Base-by-base conservation (phyloP, 2,113 vertebrate species). In the Brachypteracias leptosomus region DNA sequence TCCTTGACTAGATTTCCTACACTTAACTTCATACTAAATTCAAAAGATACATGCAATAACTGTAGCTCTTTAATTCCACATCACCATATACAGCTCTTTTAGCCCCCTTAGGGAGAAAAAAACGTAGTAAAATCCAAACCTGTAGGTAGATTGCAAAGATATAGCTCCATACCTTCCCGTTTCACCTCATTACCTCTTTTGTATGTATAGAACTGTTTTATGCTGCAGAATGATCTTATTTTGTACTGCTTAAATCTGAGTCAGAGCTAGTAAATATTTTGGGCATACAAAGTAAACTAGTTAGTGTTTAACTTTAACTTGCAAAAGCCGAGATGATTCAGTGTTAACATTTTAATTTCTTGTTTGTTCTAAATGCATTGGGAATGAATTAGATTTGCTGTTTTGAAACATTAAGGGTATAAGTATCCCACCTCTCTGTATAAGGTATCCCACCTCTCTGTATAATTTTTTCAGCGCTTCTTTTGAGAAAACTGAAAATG, bases 261-360 rank as follows among this genome's bases (percentile, higher is more conserved):
- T 80, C 61, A 31, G 79, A 91, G 65, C 83, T 75, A 75, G 90
- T 92, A 96, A 96, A 84, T 85, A 81, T 89, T 93, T 93, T 57
- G 95, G 73, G 88, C 66, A 7, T 14, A 5, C 59, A 55, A 71
- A 93, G 42, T 85, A 65, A 95, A 85, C 54, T 54, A 44, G 71
- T 93, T 91, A 85, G 78, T 25, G 78, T 95, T 87, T 92, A 93
- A 76, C 81, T 94, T 70, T 8, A 54, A 55, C 81, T 63, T 38
- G 86, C 40, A 58, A 49, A 89, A 89, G 65, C 76, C 49, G 16
- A 35, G 40, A 24, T 88, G 76, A 51, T 92, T 90, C 57, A 42
- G 46, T 2, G 47, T 84, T 87, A 86, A 78, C 44, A 1, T 78
- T 86, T 84, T 57, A 10, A 54, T 87, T 90, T 83, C 58, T 55